Conservation (phyloP, 2,113 vertebrate species). For the Podarcis raffonei region DNA sequence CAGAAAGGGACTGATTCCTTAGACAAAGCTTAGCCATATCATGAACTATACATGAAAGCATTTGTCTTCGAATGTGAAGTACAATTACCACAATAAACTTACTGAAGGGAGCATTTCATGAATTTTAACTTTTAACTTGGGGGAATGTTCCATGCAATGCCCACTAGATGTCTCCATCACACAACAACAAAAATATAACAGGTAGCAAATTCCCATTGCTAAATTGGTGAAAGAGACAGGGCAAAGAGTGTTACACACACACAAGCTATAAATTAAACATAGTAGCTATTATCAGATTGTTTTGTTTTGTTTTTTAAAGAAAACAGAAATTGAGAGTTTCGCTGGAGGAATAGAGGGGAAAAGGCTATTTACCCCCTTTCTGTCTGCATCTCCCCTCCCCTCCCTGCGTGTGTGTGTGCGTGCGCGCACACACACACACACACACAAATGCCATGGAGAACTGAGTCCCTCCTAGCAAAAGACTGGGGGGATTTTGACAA, state of each 20-base stretch:
- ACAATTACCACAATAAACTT: neutral
- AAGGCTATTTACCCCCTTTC: neutral
- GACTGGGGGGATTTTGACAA: neutral
- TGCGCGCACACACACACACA: too few species aligned
- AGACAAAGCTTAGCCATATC: neutral
- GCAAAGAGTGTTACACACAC: neutral
- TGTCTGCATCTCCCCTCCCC: neutral
- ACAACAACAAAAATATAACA: neutral
- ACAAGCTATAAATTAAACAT: neutral
- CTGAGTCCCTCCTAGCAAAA: neutral
- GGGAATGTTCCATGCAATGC: neutral
- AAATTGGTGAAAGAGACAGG: too few species aligned
- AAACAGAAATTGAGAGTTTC: neutral
- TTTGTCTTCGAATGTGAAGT: too few species aligned
- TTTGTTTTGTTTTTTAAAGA: neutral
- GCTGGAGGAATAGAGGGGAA: neutral
- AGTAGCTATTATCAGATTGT: neutral
- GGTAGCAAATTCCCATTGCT: too few species aligned
- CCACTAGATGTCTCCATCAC: slow-evolving; percentile 25
- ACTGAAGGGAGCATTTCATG: neutral
- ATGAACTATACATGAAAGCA: neutral
- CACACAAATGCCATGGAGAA: too few species aligned
- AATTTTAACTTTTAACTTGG: neutral
- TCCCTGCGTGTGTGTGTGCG: too few species aligned
- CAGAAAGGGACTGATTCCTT: too few species aligned